Evolutionary conservation across 2,113 vertebrate genomes (phyloP).

Genomic region (Rissa tridactyla): DNA sequence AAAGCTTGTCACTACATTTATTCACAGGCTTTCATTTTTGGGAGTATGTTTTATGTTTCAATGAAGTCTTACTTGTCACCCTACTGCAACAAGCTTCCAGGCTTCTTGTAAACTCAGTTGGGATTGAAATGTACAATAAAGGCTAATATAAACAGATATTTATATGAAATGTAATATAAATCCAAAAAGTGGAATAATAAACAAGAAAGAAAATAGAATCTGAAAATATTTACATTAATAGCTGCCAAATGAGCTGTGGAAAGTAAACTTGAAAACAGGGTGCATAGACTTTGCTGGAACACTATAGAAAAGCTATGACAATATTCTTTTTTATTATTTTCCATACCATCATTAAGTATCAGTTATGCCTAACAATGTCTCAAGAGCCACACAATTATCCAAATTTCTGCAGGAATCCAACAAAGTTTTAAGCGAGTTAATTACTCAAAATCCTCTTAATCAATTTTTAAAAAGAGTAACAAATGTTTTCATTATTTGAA

Average conservation of each 20-base stretch:
- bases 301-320: background rate
- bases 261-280: background rate
- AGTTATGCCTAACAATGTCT: background rate
- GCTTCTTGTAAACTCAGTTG: background rate
- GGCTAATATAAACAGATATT: background rate
- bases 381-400: background rate
- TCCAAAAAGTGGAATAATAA: background rate
- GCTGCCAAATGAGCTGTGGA: background rate
- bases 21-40: background rate
- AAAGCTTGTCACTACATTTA: conserved; percentile 10
- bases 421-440: background rate
- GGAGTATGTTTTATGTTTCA: background rate
- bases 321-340: background rate
- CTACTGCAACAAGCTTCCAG: background rate
- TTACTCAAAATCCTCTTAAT: background rate
- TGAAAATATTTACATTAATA: background rate
- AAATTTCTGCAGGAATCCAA: background rate
- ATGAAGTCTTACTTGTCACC: background rate
- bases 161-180: background rate
- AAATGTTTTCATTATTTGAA: background rate
- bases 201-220: background rate
- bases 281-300: background rate
- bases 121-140: background rate
- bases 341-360: background rate
- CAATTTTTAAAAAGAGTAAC: background rate